Evolutionary conservation across 2,797 vertebrate genomes (phyloP), one percentile per base, ranked within the genome.

Genomic region (Xiphophorus birchmanni): DNA sequence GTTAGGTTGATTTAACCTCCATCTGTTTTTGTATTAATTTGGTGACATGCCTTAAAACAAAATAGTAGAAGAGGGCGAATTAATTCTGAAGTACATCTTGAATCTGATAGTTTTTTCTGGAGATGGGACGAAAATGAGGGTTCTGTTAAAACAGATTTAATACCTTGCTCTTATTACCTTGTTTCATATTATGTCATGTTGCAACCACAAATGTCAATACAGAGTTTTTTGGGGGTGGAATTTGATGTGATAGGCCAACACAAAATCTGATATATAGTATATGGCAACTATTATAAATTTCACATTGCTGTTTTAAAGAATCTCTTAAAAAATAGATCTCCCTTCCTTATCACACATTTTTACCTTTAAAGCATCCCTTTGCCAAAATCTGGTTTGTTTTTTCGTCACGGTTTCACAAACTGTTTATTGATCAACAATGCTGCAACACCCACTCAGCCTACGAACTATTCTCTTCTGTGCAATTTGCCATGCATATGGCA

Each of bases 1-100:
- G 92, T 93, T 93, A 92, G 86, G 47, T 63, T 35, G 35, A 86
- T 92, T 90, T 90, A 84, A 90, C 88, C 91, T 87, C 87, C 82
- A 86, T 90, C 88, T 90, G 84, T 90, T 90, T 89, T 89, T 81
- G 78, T 92, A 90, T 91, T 89, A 82, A 95, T 94, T 91, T 76
- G 75, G 82, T 58, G 87, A 92, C 81, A 88, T 82, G 88, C 86
- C 87, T 90, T 87, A 75, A 93, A 88, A 91, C 67, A 83, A 82
- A 91, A 87, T 80, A 80, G 82, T 82, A 84, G 83, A 78, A 73
- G 63, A 84, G 78, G 81, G 73, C 32, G 77, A 86, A 83, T 74
- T 80, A 83, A 91, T 92, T 87, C 58, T 23, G 5, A 69, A 42
- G 4, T 42, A 42, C 18, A 11, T 42, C 21, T 42, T 21, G 37